Percentiles rank a stretch among this genome's conserved stretches.
phyloP scores from a whole-genome alignment of 2,888 invertebrate species.

The Habrosyne pyritoides region DNA sequence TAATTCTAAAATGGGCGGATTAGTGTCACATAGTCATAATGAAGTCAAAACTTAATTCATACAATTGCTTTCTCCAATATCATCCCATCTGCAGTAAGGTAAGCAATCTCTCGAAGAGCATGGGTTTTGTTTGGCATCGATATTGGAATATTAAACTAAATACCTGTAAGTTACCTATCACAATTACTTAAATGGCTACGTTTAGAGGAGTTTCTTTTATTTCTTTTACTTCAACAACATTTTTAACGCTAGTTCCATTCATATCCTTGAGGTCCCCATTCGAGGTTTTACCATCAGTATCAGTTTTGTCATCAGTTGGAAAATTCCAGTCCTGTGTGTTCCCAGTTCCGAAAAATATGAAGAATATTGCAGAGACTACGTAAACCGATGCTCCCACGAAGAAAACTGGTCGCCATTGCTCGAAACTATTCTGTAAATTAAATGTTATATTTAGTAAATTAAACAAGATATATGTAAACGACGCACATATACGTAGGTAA shows the following conservation, averaged over 20 bases:
- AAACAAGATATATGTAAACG: too few species aligned
- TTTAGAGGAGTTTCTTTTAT: constrained; percentile 65
- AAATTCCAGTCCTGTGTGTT: constrained; percentile 89
- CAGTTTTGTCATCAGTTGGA: constrained; percentile 41
- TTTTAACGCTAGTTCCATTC: constrained; percentile 43
- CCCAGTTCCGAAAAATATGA: constrained; percentile 88
- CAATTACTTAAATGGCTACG: constrained; percentile 23
- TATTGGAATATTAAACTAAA: not conserved
- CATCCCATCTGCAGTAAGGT: not conserved
- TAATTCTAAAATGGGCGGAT: not conserved
- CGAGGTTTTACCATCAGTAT: constrained; percentile 41
- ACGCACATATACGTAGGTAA: too few species aligned
- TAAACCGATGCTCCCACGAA: constrained; percentile 89
- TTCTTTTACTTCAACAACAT: constrained; percentile 48
- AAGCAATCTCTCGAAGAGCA: not conserved
- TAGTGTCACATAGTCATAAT: not conserved
- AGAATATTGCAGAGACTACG: constrained; percentile 86
- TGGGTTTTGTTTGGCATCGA: not conserved
- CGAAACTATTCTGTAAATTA: constrained; percentile 85
- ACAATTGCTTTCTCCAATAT: not conserved
- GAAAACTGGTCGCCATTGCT: constrained; percentile 89
- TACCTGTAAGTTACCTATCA: not conserved
- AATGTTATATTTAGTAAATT: constrained; percentile 4
- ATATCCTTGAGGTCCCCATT: constrained; percentile 55
- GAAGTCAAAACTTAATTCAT: not conserved